Evolutionary conservation across 2,797 vertebrate genomes (phyloP).

Genomic region (Channa striata): DNA sequence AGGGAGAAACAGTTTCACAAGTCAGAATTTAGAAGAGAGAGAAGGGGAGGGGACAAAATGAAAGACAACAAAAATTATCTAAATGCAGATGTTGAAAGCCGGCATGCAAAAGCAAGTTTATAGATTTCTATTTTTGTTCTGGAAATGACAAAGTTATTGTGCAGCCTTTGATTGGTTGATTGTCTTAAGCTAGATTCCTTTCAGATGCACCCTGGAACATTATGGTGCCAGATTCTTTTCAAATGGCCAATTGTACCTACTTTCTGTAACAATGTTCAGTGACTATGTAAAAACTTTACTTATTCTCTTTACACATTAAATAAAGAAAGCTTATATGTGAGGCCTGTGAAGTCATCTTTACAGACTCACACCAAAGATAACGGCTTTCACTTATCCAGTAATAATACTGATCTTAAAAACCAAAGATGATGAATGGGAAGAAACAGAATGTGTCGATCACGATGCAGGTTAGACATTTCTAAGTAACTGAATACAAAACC

Average conservation of each 20-base stretch:
- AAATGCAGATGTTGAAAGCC: conserved; percentile 93
- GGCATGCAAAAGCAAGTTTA: conserved; percentile 84
- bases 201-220: neutral
- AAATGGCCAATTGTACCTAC: neutral
- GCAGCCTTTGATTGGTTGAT: conserved; percentile 74
- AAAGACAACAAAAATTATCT: conserved; percentile 90
- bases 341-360: neutral
- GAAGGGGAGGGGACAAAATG: conserved; percentile 76
- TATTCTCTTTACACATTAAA: neutral
- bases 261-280: neutral
- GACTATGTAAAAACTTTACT: neutral
- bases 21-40: conserved; percentile 88
- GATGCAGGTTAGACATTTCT: conserved; percentile 13
- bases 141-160: conserved; percentile 52
- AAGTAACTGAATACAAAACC: conserved; percentile 39
- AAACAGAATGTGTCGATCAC: conserved; percentile 3
- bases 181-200: neutral
- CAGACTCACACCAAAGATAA: neutral
- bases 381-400: neutral
- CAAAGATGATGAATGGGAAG: neutral
- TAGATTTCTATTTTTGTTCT: neutral
- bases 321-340: conserved; percentile 22
- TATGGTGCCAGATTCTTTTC: too few species aligned
- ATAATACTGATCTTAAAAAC: neutral
- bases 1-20: conserved; percentile 96